phyloP scores from a whole-genome alignment of 2,888 invertebrate genomes.

The Balanococcus diminutus region DNA sequence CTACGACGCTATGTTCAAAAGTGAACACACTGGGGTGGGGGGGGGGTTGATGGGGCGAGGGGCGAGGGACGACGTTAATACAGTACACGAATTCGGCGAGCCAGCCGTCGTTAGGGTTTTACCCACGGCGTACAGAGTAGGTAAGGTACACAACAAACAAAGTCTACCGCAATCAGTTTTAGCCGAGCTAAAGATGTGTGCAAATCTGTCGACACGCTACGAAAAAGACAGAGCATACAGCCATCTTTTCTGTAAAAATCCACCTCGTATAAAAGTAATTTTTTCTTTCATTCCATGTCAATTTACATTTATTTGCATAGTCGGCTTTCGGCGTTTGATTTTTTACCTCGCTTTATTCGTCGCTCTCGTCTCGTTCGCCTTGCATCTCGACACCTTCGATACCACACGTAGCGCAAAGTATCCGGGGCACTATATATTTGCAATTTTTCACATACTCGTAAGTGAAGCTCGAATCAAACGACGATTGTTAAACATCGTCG shows the following conservation, averaged over 20 bases:
- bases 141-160: not conserved
- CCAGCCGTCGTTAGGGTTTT: conserved; percentile 5
- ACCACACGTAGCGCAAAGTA: too few relatives aligned
- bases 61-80: not conserved
- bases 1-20: too few relatives aligned
- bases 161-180: conserved; percentile 20
- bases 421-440: too few relatives aligned
- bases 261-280: not conserved
- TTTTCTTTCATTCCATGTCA: not conserved
- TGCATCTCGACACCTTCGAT: not conserved
- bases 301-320: conserved; percentile 24
- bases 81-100: not conserved
- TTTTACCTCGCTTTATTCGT: not conserved
- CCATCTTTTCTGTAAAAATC: not conserved
- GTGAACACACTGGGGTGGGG: not conserved
- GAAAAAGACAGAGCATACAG: not conserved
- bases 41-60: not conserved
- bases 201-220: not conserved
- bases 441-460: not conserved
- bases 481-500: too few relatives aligned
- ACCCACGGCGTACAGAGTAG: too few relatives aligned
- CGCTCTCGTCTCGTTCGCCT: not conserved
- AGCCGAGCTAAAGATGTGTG: not conserved
- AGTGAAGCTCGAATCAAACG: too few relatives aligned
- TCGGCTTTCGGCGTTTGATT: not conserved